Base-by-base conservation (phyloP, 2,888 invertebrate genomes). In the Kryphioiulus occultus region DNA sequence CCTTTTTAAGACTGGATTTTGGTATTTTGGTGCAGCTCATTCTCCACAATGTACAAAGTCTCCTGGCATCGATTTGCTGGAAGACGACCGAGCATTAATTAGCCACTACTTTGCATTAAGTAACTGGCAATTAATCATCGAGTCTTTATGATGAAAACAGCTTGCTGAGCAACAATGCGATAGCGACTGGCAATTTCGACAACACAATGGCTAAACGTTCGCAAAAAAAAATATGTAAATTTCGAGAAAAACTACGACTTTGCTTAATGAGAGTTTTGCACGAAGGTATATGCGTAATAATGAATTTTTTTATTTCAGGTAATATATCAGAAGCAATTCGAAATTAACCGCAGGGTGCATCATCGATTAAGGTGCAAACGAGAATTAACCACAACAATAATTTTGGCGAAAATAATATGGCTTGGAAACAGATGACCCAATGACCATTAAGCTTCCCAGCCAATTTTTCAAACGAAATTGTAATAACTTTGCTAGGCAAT, bases 31-130 rank as follows among this genome's bases (percentile, higher is more conserved):
- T n/a, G 59, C n/a, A 9, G 59, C 59, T 59, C n/a, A 59, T 59
- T 59, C 19, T 19, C 59, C 59, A 59, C 59, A 59, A n/a, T 59
- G 26, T 68, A 10, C 22, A 22, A 26, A 26, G 68, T 68, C 7
- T 22, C 26, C n/a, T 26, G 26, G 26, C 68, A 68, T 68, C 68
- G 68, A 68, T 68, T 68, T 68, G 68, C 22, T 26, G 10, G 68
- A 26, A 68, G 68, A 68, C 68, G 68, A 68, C 68, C 68, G 68
- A 68, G 68, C 68, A 68, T 68, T 68, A 68, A 68, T 68, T 68
- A 68, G 68, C 68, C 68, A 68, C 68, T 68, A 68, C 68, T 68
- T 68, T 68, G 68, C 68, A 68, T 68, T 68, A 68, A 68, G 68
- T 68, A 68, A 68, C 68, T 68, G 68, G 68, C 68, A 68, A 68